These are phyloP conservation scores for Lichenostomus cassidix DNA, from an alignment of 2,113 vertebrate genomes.

Conservation along the genomic window DNA sequence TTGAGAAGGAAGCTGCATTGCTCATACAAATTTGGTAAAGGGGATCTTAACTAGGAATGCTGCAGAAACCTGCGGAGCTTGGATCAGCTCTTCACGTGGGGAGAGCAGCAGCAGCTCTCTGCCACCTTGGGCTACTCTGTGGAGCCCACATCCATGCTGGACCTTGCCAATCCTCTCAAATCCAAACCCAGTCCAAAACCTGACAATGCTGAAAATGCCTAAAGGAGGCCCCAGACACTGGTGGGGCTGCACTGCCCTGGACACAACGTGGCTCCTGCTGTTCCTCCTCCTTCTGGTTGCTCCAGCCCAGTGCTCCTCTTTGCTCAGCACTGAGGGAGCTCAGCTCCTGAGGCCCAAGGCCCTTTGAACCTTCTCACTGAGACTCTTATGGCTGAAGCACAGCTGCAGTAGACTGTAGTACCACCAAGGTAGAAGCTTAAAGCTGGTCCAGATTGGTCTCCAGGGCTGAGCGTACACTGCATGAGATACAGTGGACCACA, in stretches of 20 bases:
- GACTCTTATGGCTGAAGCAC: background rate
- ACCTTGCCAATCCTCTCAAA: background rate
- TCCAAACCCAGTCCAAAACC: background rate
- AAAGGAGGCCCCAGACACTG: background rate
- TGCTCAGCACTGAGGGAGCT: background rate
- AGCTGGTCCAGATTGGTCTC: background rate
- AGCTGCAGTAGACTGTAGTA: background rate
- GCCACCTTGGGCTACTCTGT: background rate
- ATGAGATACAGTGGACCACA: background rate
- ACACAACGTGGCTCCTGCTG: background rate
- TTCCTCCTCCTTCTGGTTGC: background rate
- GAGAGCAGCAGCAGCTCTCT: background rate
- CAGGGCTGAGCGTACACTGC: background rate
- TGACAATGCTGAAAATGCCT: background rate
- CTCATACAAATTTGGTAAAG: background rate
- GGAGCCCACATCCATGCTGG: background rate
- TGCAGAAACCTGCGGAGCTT: background rate
- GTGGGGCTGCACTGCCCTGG: background rate
- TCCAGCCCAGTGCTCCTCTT: background rate
- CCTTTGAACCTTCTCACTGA: background rate
- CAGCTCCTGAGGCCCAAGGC: background rate
- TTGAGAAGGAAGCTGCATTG: background rate
- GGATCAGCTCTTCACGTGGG: background rate
- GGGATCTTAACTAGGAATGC: background rate
- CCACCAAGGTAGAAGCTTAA: background rate